Evolutionary conservation across 2,797 vertebrate species (phyloP), one percentile per base, ranked within the genome.

Genomic region (Danio jaintianensis): DNA sequence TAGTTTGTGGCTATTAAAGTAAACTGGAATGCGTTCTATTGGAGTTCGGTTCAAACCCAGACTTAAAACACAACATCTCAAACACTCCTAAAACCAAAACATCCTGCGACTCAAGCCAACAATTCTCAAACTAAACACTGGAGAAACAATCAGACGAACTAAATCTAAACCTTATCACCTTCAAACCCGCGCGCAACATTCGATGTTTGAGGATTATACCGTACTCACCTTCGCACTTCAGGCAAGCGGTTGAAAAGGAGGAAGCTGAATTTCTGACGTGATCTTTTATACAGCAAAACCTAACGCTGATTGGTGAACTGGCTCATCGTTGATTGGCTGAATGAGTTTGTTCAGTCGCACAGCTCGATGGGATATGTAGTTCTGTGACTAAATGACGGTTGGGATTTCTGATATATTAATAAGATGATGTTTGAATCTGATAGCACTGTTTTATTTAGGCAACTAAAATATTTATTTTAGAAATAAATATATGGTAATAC

Each of bases 151-250:
- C 1, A 75, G 18, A 40, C 38, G 4, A 52, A 7, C 7, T 4
- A 15, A 0, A 0, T 4, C 13, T 9, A 0, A 6, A 0, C n/a
- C 29, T 0, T 5, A 16, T 4, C 2, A 20, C 10, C 0, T 16
- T 0, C 1, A 64, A 22, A 1, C 1, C 0, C 1, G 0, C 0
- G 3, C 0, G 61, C 3, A 1, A 0, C 0, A 16, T 1, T 7
- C 2, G 48, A 18, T 36, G 48, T n/a, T 10, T 15, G 4, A 43
- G 0, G 7, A 43, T 29, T 29, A n/a, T 0, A 1, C 1, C 1
- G 0, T 0, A 10, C 70, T 47, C 15, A 73, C 70, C 70, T 16
- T 1, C 18, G 16, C 7, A 4, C 55, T 6, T 1, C 0, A 4
- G 3, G 5, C 22, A 6, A 2, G 11, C 43, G 0, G 6, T 7